phyloP scores from a whole-genome alignment of 2,113 vertebrate genomes.

The Dasyornis broadbenti region DNA sequence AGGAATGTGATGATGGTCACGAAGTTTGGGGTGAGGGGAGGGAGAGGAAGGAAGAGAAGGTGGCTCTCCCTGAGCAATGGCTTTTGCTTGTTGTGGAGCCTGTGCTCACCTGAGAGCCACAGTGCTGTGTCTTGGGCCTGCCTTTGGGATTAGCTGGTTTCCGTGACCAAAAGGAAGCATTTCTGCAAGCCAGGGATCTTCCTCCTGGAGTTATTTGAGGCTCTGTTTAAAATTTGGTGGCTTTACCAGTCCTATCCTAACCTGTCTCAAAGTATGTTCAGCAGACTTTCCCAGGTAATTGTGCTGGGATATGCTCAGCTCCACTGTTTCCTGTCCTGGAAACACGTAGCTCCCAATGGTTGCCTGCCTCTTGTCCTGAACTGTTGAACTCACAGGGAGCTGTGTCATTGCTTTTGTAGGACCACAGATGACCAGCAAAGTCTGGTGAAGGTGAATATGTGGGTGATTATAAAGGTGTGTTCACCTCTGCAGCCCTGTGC shows the following conservation, averaged over 20 bases:
- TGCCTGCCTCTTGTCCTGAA: not conserved
- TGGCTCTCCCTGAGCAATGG: not conserved
- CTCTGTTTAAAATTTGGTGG: not conserved
- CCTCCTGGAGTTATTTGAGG: not conserved
- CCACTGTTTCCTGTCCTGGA: not conserved
- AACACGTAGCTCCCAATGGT: not conserved
- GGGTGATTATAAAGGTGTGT: not conserved
- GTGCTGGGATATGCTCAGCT: not conserved
- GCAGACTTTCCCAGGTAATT: not conserved
- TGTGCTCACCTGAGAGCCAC: not conserved
- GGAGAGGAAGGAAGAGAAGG: not conserved
- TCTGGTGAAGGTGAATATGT: not conserved
- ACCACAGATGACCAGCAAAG: not conserved
- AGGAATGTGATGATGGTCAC: not conserved
- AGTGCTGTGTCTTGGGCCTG: accelerated
- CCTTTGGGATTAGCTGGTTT: not conserved
- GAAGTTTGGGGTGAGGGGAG: not conserved
- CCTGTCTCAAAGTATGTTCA: not conserved
- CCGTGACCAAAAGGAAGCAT: not conserved
- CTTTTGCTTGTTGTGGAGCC: not conserved
- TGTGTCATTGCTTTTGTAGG: not conserved
- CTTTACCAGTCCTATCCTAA: not conserved
- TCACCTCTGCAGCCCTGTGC: not conserved
- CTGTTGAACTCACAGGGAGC: not conserved
- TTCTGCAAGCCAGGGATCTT: not conserved